Base-by-base conservation (phyloP, 1,140 invertebrate species). In the Drosophila willistoni region DNA sequence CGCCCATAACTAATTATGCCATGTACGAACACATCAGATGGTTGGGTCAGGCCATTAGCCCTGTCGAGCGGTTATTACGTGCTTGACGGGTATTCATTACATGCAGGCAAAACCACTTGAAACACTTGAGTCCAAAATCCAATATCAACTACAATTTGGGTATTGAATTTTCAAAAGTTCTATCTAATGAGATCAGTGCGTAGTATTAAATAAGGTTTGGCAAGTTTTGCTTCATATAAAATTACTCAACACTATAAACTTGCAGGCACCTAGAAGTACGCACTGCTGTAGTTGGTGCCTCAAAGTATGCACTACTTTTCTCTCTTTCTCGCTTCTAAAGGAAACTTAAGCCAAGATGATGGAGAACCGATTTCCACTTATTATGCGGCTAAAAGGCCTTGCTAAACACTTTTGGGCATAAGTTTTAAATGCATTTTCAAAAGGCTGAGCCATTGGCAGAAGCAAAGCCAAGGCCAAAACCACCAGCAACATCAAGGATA, bases 1-100 rank as follows among this genome's bases (percentile, higher is more conserved):
- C 81, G 77, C 66, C 77, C 77, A 70, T 79, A 79, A 79, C 81
- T 82, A 82, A 84, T 82, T 84, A 79, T 75, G 65, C 62, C 81
- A 55, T 14, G 54, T 13, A 60, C 41, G 44, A 41, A 67, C 51
- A n/a, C 12, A 41, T 60, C 54, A 70, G 59, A 19, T 41, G 41
- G 36, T 33, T 55, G 63, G 63, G 42, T 33, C 29, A 56, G 47
- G 19, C 69, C 79, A 73, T 81, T 75, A 75, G 77, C 62, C 68
- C 33, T 64, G 57, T 63, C 73, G 71, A 68, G 64, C 73, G 64
- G 63, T 59, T 59, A 34, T 42, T 60, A 76, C 65, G 73, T 76
- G 73, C 59, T 51, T 51, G 17, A 51, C 59, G 47, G 68, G 72
- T 75, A 69, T 75, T 76, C 73, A 75, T 75, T 75, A 75, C 73